Evolutionary conservation across 1,140 invertebrate species (phyloP), one percentile per base, ranked within the genome.

Genomic region (Meloidogyne chitwoodi): DNA sequence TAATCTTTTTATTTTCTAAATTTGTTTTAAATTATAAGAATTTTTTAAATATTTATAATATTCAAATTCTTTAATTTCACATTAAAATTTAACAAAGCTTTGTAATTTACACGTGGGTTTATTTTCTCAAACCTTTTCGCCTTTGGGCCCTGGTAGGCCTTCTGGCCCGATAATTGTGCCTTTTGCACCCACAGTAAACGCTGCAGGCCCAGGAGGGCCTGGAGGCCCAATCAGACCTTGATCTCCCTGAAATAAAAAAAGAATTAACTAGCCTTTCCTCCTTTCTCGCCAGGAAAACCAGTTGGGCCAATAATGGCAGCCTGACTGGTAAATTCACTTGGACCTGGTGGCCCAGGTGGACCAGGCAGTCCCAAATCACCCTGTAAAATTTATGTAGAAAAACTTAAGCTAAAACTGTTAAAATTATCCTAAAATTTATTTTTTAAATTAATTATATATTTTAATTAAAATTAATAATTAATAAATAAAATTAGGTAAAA

Each of bases 141-240:
- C 85, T 75, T 86, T 87, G 26, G 63, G 38, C 63, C 85, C 85
- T 44, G 79, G 79, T 41, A 75, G 74, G 68, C 85, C 85, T 79
- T 83, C 77, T 26, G 85, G 85, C 44, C 85, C 85, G 62, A 87
- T 80, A 76, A 86, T 86, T 66, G 83, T 79, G 67, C 85, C 86
- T 76, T 86, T 86, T 67, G 79, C 72, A 48, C 76, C 76, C 10
- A 64, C 31, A 26, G 75, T 83, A 62, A 64, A 75, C 11, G 83
- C 69, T 29, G 74, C 68, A 27, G 84, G 83, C 26, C 85, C 86
- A 34, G 85, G 86, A 12, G 82, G 79, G 62, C 84, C 84, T 68
- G 70, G 80, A 41, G 77, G 80, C 41, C 84, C 84, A 44, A 61
- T 38, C 26, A 24, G 78, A 72, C 85, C 85, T 68, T 73, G 80